These are phyloP conservation scores for Maconellicoccus hirsutus DNA, from an alignment of 1,140 invertebrate genomes.

Conservation along the genomic window DNA sequence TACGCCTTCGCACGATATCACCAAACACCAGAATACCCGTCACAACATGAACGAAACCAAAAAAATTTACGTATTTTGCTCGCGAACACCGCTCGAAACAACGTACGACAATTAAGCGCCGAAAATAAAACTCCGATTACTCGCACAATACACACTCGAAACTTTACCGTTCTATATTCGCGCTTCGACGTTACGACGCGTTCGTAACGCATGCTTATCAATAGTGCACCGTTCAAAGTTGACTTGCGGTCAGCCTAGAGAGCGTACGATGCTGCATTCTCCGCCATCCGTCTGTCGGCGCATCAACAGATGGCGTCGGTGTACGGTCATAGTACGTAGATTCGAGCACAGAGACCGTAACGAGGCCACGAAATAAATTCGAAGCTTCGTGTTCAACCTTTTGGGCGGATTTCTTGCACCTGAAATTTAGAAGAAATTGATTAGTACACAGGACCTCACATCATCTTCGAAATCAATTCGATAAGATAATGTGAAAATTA, in stretches of 20 bases:
- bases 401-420: too few species aligned
- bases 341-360: background rate
- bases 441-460: too few species aligned
- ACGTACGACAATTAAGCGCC: background rate
- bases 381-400: too few species aligned
- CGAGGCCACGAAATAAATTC: too few species aligned
- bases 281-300: background rate
- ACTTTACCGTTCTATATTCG: background rate
- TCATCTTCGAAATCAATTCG: too few species aligned
- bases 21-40: background rate
- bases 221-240: background rate
- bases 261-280: background rate
- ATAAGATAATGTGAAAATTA: too few species aligned
- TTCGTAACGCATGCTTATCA: background rate
- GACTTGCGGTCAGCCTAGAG: background rate
- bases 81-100: background rate
- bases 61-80: background rate
- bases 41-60: background rate
- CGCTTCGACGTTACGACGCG: background rate
- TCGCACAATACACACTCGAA: background rate
- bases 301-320: background rate
- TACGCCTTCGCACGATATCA: too few species aligned
- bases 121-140: background rate
- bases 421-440: too few species aligned
- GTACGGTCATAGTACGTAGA: background rate